Evolutionary conservation across 2,797 vertebrate species (phyloP).

Genomic region (Streptopelia turtur): DNA sequence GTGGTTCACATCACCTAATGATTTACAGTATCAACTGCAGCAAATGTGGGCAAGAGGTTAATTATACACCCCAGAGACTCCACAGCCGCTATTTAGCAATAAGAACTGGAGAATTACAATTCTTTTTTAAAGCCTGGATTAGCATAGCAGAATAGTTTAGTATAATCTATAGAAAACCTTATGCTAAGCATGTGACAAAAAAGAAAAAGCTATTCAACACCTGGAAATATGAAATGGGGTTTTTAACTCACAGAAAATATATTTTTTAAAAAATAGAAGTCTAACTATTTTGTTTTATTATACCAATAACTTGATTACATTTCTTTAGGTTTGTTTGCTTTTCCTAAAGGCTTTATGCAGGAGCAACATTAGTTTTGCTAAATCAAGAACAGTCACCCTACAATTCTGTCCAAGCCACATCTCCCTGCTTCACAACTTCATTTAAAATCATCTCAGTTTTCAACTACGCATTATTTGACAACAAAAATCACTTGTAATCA

Average conservation of each 20-base stretch:
- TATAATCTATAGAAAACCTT: constrained; percentile 35
- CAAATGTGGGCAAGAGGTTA: background rate
- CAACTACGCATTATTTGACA: background rate
- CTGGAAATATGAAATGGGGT: background rate
- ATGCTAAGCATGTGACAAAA: constrained; percentile 29
- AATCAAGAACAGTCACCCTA: background rate
- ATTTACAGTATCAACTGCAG: background rate
- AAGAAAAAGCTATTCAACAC: background rate
- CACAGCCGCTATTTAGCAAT: background rate
- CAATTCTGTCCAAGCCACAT: background rate
- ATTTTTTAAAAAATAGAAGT: background rate
- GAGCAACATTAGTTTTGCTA: background rate
- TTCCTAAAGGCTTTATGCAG: background rate
- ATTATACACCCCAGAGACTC: background rate
- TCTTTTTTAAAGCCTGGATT: constrained; percentile 18
- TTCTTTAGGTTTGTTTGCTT: background rate
- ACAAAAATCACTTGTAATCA: background rate
- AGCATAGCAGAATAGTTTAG: constrained; percentile 5
- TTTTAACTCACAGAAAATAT: background rate
- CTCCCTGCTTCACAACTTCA: background rate
- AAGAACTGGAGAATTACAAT: constrained; percentile 34
- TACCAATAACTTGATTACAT: background rate
- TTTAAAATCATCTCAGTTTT: background rate
- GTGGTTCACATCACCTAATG: background rate
- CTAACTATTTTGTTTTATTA: background rate